Percentiles rank a stretch among this genome's conserved stretches.
These are phyloP conservation scores for Lymantria monacha DNA, from an alignment of 2,888 invertebrate genomes.

Conservation along the genomic window DNA sequence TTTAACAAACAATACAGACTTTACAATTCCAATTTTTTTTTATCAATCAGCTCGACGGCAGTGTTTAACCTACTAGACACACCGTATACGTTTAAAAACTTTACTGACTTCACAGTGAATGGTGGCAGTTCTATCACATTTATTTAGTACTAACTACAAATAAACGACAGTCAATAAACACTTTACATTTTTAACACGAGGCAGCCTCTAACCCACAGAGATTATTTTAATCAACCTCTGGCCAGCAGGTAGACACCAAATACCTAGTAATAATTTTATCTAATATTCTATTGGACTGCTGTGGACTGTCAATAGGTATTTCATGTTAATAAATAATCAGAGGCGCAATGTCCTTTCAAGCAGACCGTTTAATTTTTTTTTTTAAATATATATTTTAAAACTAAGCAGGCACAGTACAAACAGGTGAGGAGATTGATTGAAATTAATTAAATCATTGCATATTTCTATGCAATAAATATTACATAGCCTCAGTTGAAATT, in stretches of 20 bases:
- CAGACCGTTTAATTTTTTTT: conserved; percentile 55
- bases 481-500: conserved; percentile 58
- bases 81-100: conserved; percentile 3
- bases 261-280: conserved; percentile 22
- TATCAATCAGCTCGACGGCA: conserved; percentile 38
- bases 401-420: conserved; percentile 70
- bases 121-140: conserved; percentile 69
- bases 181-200: conserved; percentile 44
- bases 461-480: conserved; percentile 57
- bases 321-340: conserved; percentile 51
- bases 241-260: conserved; percentile 48
- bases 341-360: conserved; percentile 59
- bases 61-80: conserved; percentile 21
- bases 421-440: conserved; percentile 62
- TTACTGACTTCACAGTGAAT: conserved; percentile 44
- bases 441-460: conserved; percentile 62
- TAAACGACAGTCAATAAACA: conserved; percentile 66
- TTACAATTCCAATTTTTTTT: conserved; percentile 38
- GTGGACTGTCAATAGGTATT: conserved; percentile 49
- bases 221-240: conserved; percentile 44
- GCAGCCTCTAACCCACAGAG: conserved; percentile 32
- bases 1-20: conserved; percentile 45
- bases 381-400: conserved; percentile 59
- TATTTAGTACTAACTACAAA: conserved; percentile 57
- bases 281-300: conserved; percentile 60